Percentiles rank a stretch among this genome's conserved stretches.
Conservation (phyloP, 2,888 invertebrate genomes). For the Drosophila imparisetae region DNA sequence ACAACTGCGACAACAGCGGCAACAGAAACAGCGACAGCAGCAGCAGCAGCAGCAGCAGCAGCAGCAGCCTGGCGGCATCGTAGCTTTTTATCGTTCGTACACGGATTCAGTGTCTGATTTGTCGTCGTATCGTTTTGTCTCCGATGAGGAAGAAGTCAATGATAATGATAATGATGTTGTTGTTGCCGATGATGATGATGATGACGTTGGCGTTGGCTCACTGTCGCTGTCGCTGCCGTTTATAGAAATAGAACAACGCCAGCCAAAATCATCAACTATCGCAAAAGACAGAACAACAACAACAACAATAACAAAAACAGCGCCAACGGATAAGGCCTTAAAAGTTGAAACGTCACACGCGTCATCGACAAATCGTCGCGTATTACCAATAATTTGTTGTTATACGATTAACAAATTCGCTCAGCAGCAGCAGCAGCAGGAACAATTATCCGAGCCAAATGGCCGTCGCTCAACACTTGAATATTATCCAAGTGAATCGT, state of each 20-base stretch:
- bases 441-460: constrained; percentile 6
- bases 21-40: constrained; percentile 26
- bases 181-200: constrained; percentile 49
- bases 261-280: constrained; percentile 64
- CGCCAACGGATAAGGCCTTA: constrained; percentile 52
- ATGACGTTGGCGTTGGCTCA: constrained; percentile 66
- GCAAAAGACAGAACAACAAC: constrained; percentile 51
- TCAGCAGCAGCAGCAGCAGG: constrained; percentile 18
- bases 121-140: constrained; percentile 83
- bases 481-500: constrained; percentile 27
- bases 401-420: constrained; percentile 79
- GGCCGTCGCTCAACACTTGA: constrained; percentile 4
- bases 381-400: constrained; percentile 82
- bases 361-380: constrained; percentile 63
- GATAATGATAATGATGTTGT: constrained; percentile 41
- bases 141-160: constrained; percentile 78
- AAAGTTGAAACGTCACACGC: constrained; percentile 61
- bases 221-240: constrained; percentile 57
- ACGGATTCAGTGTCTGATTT: constrained; percentile 83
- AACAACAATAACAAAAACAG: constrained; percentile 50
- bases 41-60: constrained; percentile 30
- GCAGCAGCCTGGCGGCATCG: constrained; percentile 68
- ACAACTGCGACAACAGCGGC: constrained; percentile 22
- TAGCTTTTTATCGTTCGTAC: constrained; percentile 69
- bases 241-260: constrained; percentile 78